Conservation (phyloP, 2,797 vertebrate species). For the Microctenopoma steveboyesi region DNA sequence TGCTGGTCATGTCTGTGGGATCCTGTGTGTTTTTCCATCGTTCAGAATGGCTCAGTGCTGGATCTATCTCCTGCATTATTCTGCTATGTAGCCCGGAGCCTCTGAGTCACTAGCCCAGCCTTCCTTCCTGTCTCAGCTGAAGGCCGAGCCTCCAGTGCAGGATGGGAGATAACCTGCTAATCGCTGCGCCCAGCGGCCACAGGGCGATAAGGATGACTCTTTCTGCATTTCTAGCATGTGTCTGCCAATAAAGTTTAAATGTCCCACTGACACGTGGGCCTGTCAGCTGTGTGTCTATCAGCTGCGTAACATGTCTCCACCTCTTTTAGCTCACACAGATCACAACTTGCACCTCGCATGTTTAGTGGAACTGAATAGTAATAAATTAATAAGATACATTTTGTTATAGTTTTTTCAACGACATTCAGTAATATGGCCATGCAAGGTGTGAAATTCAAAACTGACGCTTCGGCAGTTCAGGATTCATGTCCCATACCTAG, state of each 20-base stretch:
- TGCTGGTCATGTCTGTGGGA: slow-evolving; percentile 75
- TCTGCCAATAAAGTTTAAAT: slow-evolving; percentile 73
- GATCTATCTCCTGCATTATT: slow-evolving; percentile 62
- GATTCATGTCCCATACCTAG: too few species aligned
- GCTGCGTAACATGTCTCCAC: slow-evolving; percentile 32
- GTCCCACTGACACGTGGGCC: slow-evolving; percentile 64
- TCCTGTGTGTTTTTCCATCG: slow-evolving; percentile 72
- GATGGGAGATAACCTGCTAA: slow-evolving; percentile 83
- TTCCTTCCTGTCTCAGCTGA: slow-evolving; percentile 83
- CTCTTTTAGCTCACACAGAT: slow-evolving; percentile 17
- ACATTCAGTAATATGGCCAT: not conserved
- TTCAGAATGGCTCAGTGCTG: slow-evolving; percentile 48
- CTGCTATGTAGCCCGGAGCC: slow-evolving; percentile 63
- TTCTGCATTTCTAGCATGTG: slow-evolving; percentile 39
- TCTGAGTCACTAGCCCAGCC: slow-evolving; percentile 59
- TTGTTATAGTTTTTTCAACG: too few species aligned
- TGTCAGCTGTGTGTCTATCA: slow-evolving; percentile 58
- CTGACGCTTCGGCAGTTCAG: not conserved
- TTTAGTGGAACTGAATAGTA: not conserved
- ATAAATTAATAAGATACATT: not conserved
- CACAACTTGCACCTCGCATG: not conserved
- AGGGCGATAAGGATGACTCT: slow-evolving; percentile 70
- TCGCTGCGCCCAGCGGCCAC: slow-evolving; percentile 62
- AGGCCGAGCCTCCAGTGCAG: slow-evolving; percentile 74
- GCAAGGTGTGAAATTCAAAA: too few species aligned